phyloP scores from a whole-genome alignment of 2,113 vertebrate genomes.

The Phoenicopterus ruber region DNA sequence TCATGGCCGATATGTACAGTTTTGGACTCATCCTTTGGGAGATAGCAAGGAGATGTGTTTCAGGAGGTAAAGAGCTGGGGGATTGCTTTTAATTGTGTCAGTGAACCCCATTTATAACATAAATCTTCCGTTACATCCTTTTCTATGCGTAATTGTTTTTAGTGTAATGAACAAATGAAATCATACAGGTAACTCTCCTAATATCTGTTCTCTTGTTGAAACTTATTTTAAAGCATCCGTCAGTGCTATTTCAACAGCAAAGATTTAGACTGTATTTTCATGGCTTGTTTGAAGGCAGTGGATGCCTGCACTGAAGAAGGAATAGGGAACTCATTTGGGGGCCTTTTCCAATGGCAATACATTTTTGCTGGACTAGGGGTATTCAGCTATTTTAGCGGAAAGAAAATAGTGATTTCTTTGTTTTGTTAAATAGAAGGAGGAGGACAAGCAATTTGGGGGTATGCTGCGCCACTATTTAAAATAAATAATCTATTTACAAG shows the following conservation, averaged over 20 bases:
- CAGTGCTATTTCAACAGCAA: not conserved
- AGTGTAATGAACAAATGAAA: not conserved
- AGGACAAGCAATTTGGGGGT: not conserved
- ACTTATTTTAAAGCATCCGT: not conserved
- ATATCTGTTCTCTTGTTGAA: not conserved
- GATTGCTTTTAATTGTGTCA: not conserved
- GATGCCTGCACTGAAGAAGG: not conserved
- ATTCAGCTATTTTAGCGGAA: not conserved
- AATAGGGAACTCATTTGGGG: not conserved
- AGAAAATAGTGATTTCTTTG: not conserved
- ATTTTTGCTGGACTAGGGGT: not conserved
- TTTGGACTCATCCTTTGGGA: constrained; percentile 98
- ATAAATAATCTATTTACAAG: not conserved
- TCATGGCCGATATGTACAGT: constrained; percentile 99
- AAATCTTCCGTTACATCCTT: not conserved
- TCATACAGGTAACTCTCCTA: not conserved
- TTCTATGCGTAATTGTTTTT: not conserved
- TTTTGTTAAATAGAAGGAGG: not conserved
- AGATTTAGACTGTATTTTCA: not conserved
- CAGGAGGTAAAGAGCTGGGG: constrained; percentile 83
- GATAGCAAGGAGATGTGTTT: constrained; percentile 89
- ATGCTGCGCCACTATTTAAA: not conserved
- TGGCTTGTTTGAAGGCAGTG: not conserved
- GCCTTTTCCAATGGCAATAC: not conserved
- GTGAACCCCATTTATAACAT: not conserved